Conservation (phyloP, 2,113 vertebrate genomes). For the Romanogobio albipinnatus region DNA sequence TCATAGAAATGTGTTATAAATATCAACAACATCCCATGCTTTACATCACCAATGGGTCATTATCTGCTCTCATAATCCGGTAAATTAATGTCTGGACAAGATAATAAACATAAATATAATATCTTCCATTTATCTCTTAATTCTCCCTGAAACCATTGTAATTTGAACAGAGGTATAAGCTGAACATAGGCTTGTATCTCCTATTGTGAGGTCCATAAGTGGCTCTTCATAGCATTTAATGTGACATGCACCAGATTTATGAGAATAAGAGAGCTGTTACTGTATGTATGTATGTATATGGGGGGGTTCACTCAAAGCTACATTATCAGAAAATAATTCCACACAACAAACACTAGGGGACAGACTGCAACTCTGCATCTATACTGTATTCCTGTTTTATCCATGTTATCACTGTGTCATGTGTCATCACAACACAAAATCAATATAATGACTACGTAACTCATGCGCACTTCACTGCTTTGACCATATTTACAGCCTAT, state of each 20-base stretch:
- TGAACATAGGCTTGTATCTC: slow-evolving; percentile 10
- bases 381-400: not conserved
- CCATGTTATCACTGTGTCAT: slow-evolving; percentile 54
- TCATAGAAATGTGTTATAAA: slow-evolving; percentile 3
- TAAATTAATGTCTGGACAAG: not conserved
- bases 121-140: not conserved
- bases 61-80: not conserved
- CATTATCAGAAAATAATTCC: not conserved
- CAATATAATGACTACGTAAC: slow-evolving; percentile 59
- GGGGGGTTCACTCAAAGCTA: not conserved
- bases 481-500: slow-evolving; percentile 61
- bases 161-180: slow-evolving; percentile 15
- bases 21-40: slow-evolving; percentile 30
- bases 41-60: not conserved
- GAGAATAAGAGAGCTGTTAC: not conserved
- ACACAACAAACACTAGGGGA: slow-evolving; percentile 52
- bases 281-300: not conserved
- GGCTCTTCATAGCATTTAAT: not conserved
- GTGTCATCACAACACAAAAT: slow-evolving; percentile 55
- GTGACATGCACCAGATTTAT: not conserved
- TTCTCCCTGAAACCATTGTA: slow-evolving; percentile 16
- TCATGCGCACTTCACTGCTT: slow-evolving; percentile 56
- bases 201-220: not conserved
- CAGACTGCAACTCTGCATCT: not conserved
- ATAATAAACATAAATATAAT: slow-evolving; percentile 30